Evolutionary conservation across 1,140 invertebrate species (phyloP).

Genomic region (Drosophila ficusphila): DNA sequence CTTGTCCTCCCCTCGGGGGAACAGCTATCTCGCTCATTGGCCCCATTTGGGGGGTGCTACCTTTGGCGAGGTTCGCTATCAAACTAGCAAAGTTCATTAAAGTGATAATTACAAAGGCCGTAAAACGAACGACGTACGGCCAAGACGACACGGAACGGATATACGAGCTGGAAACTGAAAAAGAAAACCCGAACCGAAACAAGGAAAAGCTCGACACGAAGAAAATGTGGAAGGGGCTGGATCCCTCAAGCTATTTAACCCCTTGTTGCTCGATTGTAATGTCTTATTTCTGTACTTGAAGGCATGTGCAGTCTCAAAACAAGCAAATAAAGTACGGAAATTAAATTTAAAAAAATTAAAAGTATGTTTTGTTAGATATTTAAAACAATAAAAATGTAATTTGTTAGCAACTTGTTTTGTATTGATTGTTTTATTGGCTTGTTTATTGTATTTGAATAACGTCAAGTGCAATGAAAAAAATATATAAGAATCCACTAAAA

Average conservation of each 20-base stretch:
- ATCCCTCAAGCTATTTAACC: slow-evolving; percentile 6
- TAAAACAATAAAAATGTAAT: no score
- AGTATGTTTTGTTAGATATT: no score
- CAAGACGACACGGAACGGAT: slow-evolving; percentile 40
- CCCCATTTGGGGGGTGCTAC: slow-evolving; percentile 38
- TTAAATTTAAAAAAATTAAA: no score
- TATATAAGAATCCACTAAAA: no score
- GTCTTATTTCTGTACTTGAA: not conserved
- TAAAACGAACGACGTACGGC: slow-evolving; percentile 44
- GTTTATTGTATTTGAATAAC: no score
- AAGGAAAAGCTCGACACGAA: not conserved
- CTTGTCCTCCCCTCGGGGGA: no score
- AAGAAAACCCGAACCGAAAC: not conserved
- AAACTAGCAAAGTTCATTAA: slow-evolving; percentile 80
- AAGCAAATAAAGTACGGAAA: not conserved
- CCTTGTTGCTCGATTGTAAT: not conserved
- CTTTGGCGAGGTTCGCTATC: slow-evolving; percentile 55
- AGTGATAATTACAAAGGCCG: slow-evolving; percentile 78
- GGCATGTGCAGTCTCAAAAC: not conserved
- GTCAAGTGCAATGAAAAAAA: no score
- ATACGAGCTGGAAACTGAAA: slow-evolving; percentile 34
- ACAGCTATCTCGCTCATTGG: slow-evolving; percentile 3
- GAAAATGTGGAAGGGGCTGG: not conserved
- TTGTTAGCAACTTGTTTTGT: no score
- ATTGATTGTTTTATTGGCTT: no score